phyloP scores from a whole-genome alignment of 2,797 vertebrate species.

The Cephalopachus bancanus region DNA sequence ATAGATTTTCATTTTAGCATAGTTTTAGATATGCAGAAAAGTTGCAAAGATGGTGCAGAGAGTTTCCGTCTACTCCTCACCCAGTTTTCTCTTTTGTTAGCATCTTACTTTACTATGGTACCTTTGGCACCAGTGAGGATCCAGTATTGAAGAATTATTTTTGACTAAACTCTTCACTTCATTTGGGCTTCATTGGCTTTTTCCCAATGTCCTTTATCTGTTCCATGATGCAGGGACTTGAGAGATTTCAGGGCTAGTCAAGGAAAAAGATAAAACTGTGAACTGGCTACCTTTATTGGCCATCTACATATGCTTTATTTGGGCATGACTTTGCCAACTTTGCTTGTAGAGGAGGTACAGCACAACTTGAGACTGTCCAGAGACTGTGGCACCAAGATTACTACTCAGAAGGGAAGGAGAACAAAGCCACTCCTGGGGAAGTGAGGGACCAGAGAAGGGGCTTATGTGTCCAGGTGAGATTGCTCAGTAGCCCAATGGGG shows the following conservation, averaged over 20 bases:
- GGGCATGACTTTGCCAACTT: neutral
- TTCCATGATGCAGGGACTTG: neutral
- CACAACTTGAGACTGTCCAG: neutral
- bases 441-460: neutral
- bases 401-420: neutral
- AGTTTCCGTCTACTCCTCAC: too few relatives aligned
- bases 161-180: neutral
- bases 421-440: neutral
- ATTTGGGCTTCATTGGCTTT: neutral
- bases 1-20: neutral
- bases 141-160: neutral
- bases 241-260: neutral
- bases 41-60: too few relatives aligned
- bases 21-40: neutral
- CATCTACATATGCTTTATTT: neutral
- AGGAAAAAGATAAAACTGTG: neutral
- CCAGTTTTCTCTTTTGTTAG: neutral
- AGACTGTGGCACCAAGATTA: neutral
- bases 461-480: neutral
- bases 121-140: neutral
- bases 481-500: neutral
- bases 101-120: neutral
- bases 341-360: neutral
- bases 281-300: neutral
- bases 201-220: neutral